These are phyloP conservation scores for Lophius piscatorius DNA, from an alignment of 2,113 vertebrate genomes.

Conservation along the genomic window DNA sequence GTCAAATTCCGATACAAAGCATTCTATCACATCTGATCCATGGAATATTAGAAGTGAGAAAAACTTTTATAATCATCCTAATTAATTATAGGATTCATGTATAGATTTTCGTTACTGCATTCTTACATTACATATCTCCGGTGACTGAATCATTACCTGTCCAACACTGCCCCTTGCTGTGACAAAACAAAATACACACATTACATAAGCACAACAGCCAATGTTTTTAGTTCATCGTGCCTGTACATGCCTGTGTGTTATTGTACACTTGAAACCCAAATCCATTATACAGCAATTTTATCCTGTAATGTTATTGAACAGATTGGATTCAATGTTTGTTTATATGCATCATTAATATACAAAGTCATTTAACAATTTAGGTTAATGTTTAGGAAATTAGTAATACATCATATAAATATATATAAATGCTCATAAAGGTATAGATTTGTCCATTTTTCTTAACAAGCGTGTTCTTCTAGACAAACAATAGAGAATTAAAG, in stretches of 20 bases:
- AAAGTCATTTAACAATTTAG: too few relatives aligned
- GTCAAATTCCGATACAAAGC: too few relatives aligned
- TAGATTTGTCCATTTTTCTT: too few relatives aligned
- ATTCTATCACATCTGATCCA: not conserved
- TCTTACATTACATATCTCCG: too few relatives aligned
- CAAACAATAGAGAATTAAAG: not conserved
- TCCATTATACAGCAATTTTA: not conserved
- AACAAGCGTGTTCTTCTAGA: not conserved
- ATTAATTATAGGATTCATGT: not conserved
- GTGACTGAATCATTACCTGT: not conserved
- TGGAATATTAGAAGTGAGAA: too few relatives aligned
- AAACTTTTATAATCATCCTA: not conserved
- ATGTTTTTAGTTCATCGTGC: too few relatives aligned
- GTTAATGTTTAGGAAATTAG: too few relatives aligned
- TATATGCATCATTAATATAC: too few relatives aligned
- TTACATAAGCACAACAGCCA: not conserved
- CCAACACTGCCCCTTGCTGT: constrained; percentile 50
- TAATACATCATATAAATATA: too few relatives aligned
- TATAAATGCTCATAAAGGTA: too few relatives aligned
- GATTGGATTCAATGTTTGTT: not conserved
- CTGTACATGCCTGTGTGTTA: too few relatives aligned
- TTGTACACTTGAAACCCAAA: not conserved
- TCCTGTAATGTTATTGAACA: not conserved
- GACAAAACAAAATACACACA: not conserved
- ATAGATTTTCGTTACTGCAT: too few relatives aligned